Conservation (phyloP, 2,888 invertebrate species). For the Vandiemenella viatica region DNA sequence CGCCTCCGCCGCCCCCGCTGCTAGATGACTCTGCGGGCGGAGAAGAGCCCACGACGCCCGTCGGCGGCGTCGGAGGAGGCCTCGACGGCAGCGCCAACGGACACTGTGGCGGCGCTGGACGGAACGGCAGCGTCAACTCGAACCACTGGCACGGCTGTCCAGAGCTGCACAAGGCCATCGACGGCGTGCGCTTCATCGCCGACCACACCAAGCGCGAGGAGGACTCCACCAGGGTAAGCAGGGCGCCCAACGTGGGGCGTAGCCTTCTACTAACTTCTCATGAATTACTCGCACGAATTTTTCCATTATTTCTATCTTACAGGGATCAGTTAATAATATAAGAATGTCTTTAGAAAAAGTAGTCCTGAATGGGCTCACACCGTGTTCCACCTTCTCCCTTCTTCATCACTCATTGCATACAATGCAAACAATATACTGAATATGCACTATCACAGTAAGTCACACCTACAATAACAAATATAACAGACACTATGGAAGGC, state of each 20-base stretch:
- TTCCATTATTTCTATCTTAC: too few relatives aligned
- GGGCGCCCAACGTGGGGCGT: background rate
- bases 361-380: too few relatives aligned
- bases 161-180: conserved; percentile 82
- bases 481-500: too few relatives aligned
- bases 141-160: conserved; percentile 81
- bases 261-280: too few relatives aligned
- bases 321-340: too few relatives aligned
- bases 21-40: conserved; percentile 13
- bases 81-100: background rate
- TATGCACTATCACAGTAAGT: too few relatives aligned
- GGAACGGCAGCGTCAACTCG: conserved; percentile 21
- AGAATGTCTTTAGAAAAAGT: too few relatives aligned
- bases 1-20: background rate
- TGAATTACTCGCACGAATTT: too few relatives aligned
- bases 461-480: too few relatives aligned
- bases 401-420: too few relatives aligned
- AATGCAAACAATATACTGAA: too few relatives aligned
- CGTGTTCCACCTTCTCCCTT: too few relatives aligned
- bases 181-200: conserved; percentile 82
- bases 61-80: conserved; percentile 26
- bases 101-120: background rate
- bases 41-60: conserved; percentile 29
- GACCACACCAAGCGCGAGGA: conserved; percentile 85
- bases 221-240: conserved; percentile 69